Conservation (phyloP, 30 jellyfish, hydroid and myxozoan species). For the Aurelia aurita complex sp. Pacific region DNA sequence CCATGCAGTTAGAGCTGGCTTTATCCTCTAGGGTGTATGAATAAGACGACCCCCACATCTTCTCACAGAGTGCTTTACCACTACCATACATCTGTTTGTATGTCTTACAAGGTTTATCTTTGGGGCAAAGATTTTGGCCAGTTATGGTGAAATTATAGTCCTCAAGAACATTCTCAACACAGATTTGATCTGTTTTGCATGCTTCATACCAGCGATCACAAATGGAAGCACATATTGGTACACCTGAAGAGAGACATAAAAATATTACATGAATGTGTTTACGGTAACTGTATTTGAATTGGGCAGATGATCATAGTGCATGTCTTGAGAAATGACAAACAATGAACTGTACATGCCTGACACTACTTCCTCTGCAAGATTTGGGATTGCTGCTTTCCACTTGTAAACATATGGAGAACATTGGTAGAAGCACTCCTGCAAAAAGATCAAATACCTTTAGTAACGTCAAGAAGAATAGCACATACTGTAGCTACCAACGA, state of each 20-base stretch:
- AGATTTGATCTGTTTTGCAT: constrained; percentile 65
- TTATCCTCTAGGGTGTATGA: constrained; percentile 51
- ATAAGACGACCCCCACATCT: constrained; percentile 85
- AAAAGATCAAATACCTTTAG: neutral
- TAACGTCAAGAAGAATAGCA: neutral
- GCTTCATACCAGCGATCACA: constrained; percentile 91
- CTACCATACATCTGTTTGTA: constrained; percentile 81
- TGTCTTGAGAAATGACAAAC: no score
- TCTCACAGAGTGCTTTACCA: constrained; percentile 74
- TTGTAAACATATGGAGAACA: constrained; percentile 79
- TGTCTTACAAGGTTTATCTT: constrained; percentile 73
- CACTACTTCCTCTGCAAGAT: neutral
- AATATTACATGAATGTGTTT: neutral
- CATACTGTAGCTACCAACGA: no score
- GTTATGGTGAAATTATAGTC: constrained; percentile 70
- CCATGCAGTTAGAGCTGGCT: constrained; percentile 81
- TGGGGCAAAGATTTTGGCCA: constrained; percentile 78
- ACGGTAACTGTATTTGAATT: no score
- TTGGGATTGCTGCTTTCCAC: constrained; percentile 41
- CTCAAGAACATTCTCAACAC: constrained; percentile 75
- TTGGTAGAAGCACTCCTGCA: constrained; percentile 86
- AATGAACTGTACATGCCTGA: no score
- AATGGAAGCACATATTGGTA: constrained; percentile 78
- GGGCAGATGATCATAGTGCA: no score
- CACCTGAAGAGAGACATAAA: constrained; percentile 33